Percentiles rank a stretch among this genome's conserved stretches.
These are phyloP conservation scores for Blastomussa wellsi DNA, from an alignment of 92 coral and sea anemone genomes.

Conservation along the genomic window DNA sequence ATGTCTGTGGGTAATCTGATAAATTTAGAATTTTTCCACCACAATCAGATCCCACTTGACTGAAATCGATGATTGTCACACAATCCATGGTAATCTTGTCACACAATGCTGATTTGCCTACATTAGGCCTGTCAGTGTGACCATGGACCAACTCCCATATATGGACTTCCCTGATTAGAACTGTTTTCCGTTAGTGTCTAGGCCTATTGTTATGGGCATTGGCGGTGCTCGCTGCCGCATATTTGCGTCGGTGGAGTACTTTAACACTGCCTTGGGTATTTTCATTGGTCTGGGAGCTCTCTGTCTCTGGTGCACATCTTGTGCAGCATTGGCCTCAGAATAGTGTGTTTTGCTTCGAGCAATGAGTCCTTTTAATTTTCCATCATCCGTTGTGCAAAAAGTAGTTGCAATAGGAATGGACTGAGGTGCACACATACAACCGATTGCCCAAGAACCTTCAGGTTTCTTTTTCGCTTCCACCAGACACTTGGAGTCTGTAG, in stretches of 20 bases:
- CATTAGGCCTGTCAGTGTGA: conserved; percentile 4
- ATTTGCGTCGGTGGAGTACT: conserved; percentile 64
- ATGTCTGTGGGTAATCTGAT: not conserved
- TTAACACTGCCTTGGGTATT: conserved; percentile 80
- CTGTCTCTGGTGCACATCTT: conserved; percentile 27
- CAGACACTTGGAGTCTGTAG: conserved; percentile 5
- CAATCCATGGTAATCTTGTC: not conserved
- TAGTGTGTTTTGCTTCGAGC: conserved; percentile 40
- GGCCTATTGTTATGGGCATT: conserved; percentile 75
- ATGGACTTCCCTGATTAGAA: not conserved
- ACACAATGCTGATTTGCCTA: conserved; percentile 4
- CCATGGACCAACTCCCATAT: not conserved
- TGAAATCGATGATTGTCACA: not conserved
- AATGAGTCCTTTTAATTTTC: conserved; percentile 46
- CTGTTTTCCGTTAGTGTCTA: conserved; percentile 39
- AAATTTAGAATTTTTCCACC: not conserved
- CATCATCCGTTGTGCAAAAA: conserved; percentile 48
- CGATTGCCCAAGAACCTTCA: conserved; percentile 80
- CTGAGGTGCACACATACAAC: conserved; percentile 50
- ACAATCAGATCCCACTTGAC: not conserved
- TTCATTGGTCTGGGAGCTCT: conserved; percentile 61
- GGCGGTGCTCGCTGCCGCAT: conserved; percentile 60
- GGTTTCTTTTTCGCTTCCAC: conserved; percentile 40
- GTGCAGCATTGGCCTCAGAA: conserved; percentile 18
- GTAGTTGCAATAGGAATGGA: conserved; percentile 47